A percentile compares a stretch with the other conserved stretches of the same genome.
These are phyloP conservation scores for Lottia gigantea DNA, from an alignment of 2,888 invertebrate species.

Conservation along the genomic window DNA sequence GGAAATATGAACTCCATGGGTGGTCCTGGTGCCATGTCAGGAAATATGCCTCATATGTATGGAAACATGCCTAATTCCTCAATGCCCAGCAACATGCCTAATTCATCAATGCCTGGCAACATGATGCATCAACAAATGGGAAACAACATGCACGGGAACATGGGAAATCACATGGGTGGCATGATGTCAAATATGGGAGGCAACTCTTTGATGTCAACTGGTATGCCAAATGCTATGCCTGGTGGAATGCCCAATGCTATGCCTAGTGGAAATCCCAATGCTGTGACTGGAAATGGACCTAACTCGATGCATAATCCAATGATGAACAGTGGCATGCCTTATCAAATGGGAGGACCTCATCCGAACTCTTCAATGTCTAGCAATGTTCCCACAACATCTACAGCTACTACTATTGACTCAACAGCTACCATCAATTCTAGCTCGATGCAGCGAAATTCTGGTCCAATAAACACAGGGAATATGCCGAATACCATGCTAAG, in stretches of 20 bases:
- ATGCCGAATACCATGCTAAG: neutral
- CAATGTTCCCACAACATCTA: neutral
- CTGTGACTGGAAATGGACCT: neutral
- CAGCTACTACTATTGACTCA: neutral
- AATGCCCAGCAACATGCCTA: constrained; percentile 13
- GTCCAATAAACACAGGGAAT: neutral
- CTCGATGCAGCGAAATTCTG: neutral
- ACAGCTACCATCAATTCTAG: neutral
- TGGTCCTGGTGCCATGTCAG: constrained; percentile 17
- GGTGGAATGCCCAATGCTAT: neutral
- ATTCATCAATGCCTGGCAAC: neutral
- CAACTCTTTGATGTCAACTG: neutral
- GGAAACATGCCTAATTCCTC: constrained; percentile 12
- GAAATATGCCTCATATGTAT: constrained; percentile 13
- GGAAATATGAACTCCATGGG: constrained; percentile 25
- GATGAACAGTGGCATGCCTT: constrained; percentile 1
- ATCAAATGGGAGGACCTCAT: neutral
- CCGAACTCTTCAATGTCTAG: neutral
- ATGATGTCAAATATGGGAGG: neutral
- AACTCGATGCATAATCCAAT: neutral
- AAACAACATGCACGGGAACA: too few relatives aligned
- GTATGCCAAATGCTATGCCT: neutral
- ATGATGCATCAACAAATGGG: neutral
- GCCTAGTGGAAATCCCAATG: neutral
- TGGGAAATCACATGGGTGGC: neutral